Conservation (phyloP, 2,888 invertebrate species). For the Pandemis cinnamomeana region DNA sequence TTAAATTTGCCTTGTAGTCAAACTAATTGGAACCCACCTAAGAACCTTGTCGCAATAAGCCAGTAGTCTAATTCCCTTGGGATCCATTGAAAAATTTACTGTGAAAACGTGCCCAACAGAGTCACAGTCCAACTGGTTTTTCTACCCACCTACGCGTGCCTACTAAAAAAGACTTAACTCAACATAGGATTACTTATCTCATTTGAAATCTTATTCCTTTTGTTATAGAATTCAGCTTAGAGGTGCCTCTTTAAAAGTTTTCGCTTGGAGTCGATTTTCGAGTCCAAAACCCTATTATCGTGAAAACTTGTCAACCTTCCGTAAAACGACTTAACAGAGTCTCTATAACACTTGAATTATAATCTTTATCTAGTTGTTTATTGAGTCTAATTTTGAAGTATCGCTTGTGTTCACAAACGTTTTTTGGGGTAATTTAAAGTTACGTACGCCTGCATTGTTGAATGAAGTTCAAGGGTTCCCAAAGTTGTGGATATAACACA, state of each 20-base stretch:
- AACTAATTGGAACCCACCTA: neutral
- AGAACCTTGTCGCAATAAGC: neutral
- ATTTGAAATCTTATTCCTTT: neutral
- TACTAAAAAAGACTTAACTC: neutral
- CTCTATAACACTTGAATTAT: neutral
- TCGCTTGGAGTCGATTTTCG: neutral
- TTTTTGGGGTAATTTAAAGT: neutral
- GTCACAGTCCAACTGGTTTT: neutral
- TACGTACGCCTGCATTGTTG: neutral
- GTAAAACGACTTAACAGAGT: neutral
- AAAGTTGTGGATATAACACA: neutral
- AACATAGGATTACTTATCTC: neutral
- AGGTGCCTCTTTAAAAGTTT: neutral
- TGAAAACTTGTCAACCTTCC: neutral
- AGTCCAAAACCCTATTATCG: neutral
- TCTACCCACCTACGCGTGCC: neutral
- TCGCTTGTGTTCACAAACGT: too few relatives aligned
- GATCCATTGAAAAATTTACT: neutral
- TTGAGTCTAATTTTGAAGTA: neutral
- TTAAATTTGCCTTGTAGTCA: neutral
- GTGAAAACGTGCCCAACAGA: neutral
- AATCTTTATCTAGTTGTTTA: neutral
- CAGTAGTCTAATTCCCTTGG: neutral
- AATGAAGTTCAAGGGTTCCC: neutral
- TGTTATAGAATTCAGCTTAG: neutral